phyloP scores from a whole-genome alignment of 1,140 invertebrate genomes.

The Mesaphorura yosii region DNA sequence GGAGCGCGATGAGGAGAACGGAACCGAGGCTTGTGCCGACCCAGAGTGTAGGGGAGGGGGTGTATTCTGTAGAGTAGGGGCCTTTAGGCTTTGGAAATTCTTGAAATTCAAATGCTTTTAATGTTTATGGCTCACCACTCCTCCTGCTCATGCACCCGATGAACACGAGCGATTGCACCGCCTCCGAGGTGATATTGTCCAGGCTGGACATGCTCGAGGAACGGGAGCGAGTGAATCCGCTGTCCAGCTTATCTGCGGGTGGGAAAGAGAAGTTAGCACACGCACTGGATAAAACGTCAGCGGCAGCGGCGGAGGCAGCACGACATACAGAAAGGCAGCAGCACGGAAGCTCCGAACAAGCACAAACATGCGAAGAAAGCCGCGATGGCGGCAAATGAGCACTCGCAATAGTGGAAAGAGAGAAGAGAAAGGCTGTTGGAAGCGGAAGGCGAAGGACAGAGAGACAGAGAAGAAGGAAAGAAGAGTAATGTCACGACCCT shows the following conservation, averaged over 20 bases:
- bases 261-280: slow-evolving; percentile 32
- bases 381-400: no score
- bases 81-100: no score
- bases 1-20: slow-evolving; percentile 56
- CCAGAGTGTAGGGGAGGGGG: slow-evolving; percentile 75
- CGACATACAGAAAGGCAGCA: no score
- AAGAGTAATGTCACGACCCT: no score
- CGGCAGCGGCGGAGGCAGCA: no score
- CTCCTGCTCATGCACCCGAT: slow-evolving; percentile 90
- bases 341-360: no score
- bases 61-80: slow-evolving; percentile 51
- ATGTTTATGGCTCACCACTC: slow-evolving; percentile 37
- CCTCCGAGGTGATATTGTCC: slow-evolving; percentile 90
- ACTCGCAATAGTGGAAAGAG: slow-evolving; percentile 25
- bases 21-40: slow-evolving; percentile 91
- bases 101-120: no score
- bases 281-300: no score
- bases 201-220: slow-evolving; percentile 94
- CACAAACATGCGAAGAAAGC: no score
- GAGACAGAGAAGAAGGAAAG: neutral
- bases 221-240: slow-evolving; percentile 84
- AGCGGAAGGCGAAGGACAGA: neutral
- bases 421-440: neutral
- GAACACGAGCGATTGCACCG: slow-evolving; percentile 89
- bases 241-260: slow-evolving; percentile 84